Evolutionary conservation across 2,888 invertebrate species (phyloP), one percentile per base, ranked within the genome.

Genomic region (Molanna angustata): DNA sequence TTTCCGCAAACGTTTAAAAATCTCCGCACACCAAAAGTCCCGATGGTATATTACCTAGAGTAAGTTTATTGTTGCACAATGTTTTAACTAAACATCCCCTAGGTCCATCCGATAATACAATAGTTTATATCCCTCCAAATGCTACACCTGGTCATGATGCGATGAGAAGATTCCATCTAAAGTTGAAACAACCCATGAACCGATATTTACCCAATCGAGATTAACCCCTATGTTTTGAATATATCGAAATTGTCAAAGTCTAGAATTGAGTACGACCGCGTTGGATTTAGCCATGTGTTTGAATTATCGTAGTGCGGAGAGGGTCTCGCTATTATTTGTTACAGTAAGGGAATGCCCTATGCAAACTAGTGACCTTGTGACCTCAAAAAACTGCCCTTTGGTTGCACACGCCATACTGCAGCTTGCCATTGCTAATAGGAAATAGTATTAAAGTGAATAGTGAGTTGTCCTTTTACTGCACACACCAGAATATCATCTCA

Each of bases 341-440:
- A 43, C 43, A 42, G 43, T 53, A 41, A 33, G 52, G 52, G 52
- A 47, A 52, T 52, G 42, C 37, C 45, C 41, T 50, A 44, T 44
- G 49, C 54, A 54, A 45, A 42, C 35, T 49, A 49, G 45, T 58
- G 58, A 58, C 58, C 58, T 37, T 52, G 49, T 58, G 58, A 58
- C 58, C 58, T 58, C 48, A 49, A 58, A 58, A 54, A 45, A 50
- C 48, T 58, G 58, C 56, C 58, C 58, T 55, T 52, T 32, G 17
- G 48, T 37, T 33, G 49, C 39, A 51, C 43, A 39, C 27, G 31
- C 22, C 16, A 37, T 13, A 13, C 3, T 46, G 42, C 41, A 49
- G 50, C 50, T 50, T 50, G 43, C 39, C n/a, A n/a, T n/a, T n/a
- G n/a, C n/a, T n/a, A n/a, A n/a, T n/a, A n/a, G n/a, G n/a, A n/a